These are phyloP conservation scores for Diglossa brunneiventris DNA, from an alignment of 2,113 vertebrate species.

Conservation along the genomic window DNA sequence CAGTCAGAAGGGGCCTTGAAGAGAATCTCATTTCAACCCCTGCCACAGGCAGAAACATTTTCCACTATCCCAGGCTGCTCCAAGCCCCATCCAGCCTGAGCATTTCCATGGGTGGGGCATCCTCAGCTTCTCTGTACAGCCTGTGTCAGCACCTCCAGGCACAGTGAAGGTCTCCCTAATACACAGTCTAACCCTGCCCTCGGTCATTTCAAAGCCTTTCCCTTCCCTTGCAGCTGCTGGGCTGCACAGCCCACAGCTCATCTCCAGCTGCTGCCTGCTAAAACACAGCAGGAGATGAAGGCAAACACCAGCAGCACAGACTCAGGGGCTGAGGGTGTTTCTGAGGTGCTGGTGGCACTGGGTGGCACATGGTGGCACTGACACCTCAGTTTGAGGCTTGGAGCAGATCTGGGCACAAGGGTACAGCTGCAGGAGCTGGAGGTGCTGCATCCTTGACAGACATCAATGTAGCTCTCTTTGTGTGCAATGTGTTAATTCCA, in stretches of 20 bases:
- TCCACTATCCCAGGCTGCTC: accelerated
- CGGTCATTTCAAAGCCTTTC: accelerated
- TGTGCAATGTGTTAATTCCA: background rate
- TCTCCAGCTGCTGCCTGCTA: background rate
- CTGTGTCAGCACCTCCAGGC: background rate
- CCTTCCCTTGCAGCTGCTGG: background rate
- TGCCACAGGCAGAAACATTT: background rate
- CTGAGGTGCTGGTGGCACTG: background rate
- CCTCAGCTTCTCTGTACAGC: background rate
- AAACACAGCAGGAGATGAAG: background rate
- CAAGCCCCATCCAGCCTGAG: background rate
- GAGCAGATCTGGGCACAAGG: background rate
- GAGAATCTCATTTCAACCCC: background rate
- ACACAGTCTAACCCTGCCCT: background rate
- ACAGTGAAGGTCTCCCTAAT: background rate
- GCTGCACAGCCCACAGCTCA: background rate
- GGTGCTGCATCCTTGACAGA: background rate
- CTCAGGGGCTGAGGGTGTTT: background rate
- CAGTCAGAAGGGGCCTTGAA: background rate
- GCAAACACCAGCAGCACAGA: background rate
- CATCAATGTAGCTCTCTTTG: background rate
- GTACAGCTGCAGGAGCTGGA: background rate
- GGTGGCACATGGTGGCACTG: background rate
- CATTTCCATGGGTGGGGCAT: background rate
- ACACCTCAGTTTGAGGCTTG: background rate